These are phyloP conservation scores for Apis cerana DNA, from an alignment of 1,140 invertebrate species.

Conservation along the genomic window DNA sequence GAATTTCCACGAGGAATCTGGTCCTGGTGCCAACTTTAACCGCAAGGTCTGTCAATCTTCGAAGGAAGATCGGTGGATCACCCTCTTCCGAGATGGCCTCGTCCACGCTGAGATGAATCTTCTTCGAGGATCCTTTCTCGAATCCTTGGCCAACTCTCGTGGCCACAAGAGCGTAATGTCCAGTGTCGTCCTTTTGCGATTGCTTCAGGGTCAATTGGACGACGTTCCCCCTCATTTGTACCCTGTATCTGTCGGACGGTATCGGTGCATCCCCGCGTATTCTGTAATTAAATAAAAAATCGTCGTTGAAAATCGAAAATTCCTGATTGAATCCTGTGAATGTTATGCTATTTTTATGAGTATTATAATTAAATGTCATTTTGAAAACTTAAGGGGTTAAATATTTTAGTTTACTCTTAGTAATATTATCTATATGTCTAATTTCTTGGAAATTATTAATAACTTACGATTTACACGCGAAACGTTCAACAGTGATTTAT, in stretches of 20 bases:
- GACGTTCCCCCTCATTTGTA: conserved; percentile 78
- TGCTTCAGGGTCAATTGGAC: conserved; percentile 82
- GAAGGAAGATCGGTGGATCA: conserved; percentile 88
- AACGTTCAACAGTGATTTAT: too few species aligned
- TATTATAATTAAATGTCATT: too few species aligned
- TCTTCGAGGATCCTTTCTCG: conserved; percentile 61
- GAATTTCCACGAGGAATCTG: conserved; percentile 90
- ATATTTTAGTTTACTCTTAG: too few species aligned
- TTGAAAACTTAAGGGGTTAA: too few species aligned
- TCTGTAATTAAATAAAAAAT: conserved; percentile 16
- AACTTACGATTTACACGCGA: too few species aligned
- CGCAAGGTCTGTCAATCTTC: conserved; percentile 89
- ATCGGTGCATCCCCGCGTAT: conserved; percentile 75
- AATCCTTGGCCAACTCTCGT: conserved; percentile 78
- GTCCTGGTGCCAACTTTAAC: conserved; percentile 93
- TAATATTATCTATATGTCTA: too few species aligned
- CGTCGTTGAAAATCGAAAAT: not conserved
- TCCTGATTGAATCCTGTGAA: not conserved
- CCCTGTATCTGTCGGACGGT: conserved; percentile 75
- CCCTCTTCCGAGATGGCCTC: conserved; percentile 77
- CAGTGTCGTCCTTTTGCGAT: conserved; percentile 81
- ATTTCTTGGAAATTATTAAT: too few species aligned
- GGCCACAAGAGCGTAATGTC: conserved; percentile 83
- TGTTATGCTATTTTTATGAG: too few species aligned
- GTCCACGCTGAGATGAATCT: conserved; percentile 73